These are phyloP conservation scores for Sisyra terminalis DNA, from an alignment of 2,888 invertebrate genomes.

Conservation along the genomic window DNA sequence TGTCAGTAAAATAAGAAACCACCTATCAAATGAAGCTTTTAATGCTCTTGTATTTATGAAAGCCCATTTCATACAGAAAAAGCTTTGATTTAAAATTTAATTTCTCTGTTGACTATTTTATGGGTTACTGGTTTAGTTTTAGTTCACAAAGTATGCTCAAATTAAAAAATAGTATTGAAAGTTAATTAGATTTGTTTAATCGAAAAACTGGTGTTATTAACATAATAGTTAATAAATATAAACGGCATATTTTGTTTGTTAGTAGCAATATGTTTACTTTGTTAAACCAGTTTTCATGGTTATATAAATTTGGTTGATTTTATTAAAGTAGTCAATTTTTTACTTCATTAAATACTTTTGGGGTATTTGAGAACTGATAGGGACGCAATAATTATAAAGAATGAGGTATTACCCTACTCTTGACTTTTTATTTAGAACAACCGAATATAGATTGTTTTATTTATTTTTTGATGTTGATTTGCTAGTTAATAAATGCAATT, in stretches of 20 bases:
- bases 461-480: too few species aligned
- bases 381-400: too few species aligned
- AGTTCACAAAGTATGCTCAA: neutral
- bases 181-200: constrained; percentile 1
- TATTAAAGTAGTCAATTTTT: too few species aligned
- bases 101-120: constrained; percentile 2
- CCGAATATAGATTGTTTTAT: too few species aligned
- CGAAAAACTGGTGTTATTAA: constrained; percentile 2
- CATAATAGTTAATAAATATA: constrained; percentile 2
- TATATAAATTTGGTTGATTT: neutral
- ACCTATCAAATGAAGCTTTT: constrained; percentile 1
- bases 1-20: constrained; percentile 3
- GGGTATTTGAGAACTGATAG: too few species aligned
- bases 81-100: constrained; percentile 3
- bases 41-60: constrained; percentile 2
- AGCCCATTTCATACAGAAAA: constrained; percentile 1
- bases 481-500: too few species aligned
- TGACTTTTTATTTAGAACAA: too few species aligned
- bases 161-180: neutral
- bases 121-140: constrained; percentile 2
- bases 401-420: too few species aligned
- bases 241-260: neutral
- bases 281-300: neutral
- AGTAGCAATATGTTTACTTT: neutral
- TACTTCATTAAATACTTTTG: too few species aligned